Evolutionary conservation across 2,113 vertebrate genomes (phyloP).

Genomic region (Leucoraja erinaceus): DNA sequence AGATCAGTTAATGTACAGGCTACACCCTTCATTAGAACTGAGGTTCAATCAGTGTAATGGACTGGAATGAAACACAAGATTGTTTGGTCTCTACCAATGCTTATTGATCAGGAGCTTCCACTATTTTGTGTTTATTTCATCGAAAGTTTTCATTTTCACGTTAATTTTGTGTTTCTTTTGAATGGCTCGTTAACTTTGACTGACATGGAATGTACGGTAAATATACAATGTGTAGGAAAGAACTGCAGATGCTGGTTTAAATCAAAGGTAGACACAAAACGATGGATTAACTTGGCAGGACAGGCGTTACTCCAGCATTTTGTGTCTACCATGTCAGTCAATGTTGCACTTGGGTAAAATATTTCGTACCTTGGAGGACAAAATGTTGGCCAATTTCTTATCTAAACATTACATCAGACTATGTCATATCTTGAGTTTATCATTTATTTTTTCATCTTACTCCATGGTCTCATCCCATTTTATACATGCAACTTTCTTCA

Average conservation of each 20-base stretch:
- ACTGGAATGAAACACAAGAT: neutral
- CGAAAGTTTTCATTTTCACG: neutral
- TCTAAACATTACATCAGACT: neutral
- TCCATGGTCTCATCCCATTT: neutral
- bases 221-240: too few relatives aligned
- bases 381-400: neutral
- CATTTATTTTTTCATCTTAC: neutral
- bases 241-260: too few relatives aligned
- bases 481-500: neutral
- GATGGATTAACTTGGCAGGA: too few relatives aligned
- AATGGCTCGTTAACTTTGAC: neutral
- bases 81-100: neutral
- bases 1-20: slow-evolving; percentile 2
- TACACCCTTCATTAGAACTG: neutral
- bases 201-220: too few relatives aligned
- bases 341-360: neutral
- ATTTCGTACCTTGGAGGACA: neutral
- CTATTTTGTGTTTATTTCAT: neutral
- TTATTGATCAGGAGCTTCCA: neutral
- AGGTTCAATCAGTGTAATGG: neutral
- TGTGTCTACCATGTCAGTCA: neutral
- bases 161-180: neutral
- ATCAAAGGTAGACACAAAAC: too few relatives aligned
- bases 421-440: neutral
- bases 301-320: too few relatives aligned